Conservation (phyloP, 2,888 invertebrate genomes). For the Ectropis crepuscularia region DNA sequence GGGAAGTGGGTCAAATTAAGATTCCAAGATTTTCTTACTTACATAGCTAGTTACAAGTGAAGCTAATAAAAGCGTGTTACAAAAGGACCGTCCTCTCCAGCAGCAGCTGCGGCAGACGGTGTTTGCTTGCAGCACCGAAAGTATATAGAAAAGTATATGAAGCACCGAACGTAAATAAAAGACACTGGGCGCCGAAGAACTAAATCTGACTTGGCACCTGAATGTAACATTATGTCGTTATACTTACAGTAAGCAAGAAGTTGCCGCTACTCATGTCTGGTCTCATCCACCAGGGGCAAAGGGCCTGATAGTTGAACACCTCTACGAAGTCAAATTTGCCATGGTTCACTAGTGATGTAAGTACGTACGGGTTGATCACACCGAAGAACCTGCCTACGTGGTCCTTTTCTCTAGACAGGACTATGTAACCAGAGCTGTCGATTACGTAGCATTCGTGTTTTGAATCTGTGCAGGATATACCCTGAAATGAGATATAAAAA, state of each 20-base stretch:
- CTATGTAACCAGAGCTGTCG: slow-evolving; percentile 95
- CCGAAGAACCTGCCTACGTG: slow-evolving; percentile 95
- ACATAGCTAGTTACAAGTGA: no score
- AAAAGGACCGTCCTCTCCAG: no score
- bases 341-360: slow-evolving; percentile 89
- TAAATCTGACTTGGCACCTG: no score
- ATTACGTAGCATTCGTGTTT: slow-evolving; percentile 93
- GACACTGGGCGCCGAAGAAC: no score
- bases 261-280: slow-evolving; percentile 57
- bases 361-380: slow-evolving; percentile 86
- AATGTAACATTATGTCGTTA: background rate
- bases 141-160: no score
- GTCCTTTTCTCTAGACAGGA: slow-evolving; percentile 87
- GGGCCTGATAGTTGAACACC: slow-evolving; percentile 94
- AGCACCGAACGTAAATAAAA: no score
- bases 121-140: no score
- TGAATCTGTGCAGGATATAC: slow-evolving; percentile 78
- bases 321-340: slow-evolving; percentile 90
- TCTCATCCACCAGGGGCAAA: slow-evolving; percentile 82
- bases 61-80: no score
- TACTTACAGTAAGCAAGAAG: slow-evolving; percentile 62
- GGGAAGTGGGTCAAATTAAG: no score
- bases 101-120: no score
- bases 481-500: slow-evolving; percentile 47
- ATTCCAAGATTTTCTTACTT: no score